Percentiles rank a stretch among this genome's conserved stretches.
Evolutionary conservation across 2,888 invertebrate species (phyloP).

Genomic region (Muscina levida): DNA sequence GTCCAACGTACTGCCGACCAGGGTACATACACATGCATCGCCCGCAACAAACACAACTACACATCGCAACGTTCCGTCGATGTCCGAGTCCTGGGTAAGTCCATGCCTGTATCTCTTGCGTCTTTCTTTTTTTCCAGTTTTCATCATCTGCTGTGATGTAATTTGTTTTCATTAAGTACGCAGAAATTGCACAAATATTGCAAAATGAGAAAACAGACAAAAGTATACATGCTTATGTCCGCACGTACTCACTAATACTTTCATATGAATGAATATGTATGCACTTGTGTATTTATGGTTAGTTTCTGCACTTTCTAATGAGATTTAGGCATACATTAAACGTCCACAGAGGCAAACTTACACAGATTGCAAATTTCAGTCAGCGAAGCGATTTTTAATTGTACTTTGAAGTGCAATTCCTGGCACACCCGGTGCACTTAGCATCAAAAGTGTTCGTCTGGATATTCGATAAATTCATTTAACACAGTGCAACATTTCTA

Average conservation of each 20-base stretch:
- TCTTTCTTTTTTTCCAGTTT: slow-evolving; percentile 38
- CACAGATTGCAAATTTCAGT: neutral
- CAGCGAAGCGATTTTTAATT: no score
- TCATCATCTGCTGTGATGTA: slow-evolving; percentile 36
- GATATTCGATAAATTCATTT: no score
- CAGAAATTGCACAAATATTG: slow-evolving; percentile 58
- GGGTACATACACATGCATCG: slow-evolving; percentile 94
- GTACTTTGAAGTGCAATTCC: no score
- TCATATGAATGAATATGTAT: neutral
- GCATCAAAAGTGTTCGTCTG: no score
- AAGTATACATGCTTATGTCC: neutral
- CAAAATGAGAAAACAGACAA: slow-evolving; percentile 41
- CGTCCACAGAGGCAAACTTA: slow-evolving; percentile 3
- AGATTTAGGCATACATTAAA: slow-evolving; percentile 30
- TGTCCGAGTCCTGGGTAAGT: slow-evolving; percentile 86
- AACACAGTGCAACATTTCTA: no score
- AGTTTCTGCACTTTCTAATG: slow-evolving; percentile 28
- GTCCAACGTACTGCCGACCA: slow-evolving; percentile 91
- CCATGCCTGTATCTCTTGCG: slow-evolving; percentile 2
- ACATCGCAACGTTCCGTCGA: slow-evolving; percentile 88
- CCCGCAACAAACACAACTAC: slow-evolving; percentile 89
- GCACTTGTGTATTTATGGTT: slow-evolving; percentile 27
- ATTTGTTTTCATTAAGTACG: slow-evolving; percentile 47
- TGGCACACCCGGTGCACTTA: no score
- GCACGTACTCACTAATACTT: neutral